phyloP scores from a whole-genome alignment of 2,797 vertebrate genomes.

The Gallinago solitaria region DNA sequence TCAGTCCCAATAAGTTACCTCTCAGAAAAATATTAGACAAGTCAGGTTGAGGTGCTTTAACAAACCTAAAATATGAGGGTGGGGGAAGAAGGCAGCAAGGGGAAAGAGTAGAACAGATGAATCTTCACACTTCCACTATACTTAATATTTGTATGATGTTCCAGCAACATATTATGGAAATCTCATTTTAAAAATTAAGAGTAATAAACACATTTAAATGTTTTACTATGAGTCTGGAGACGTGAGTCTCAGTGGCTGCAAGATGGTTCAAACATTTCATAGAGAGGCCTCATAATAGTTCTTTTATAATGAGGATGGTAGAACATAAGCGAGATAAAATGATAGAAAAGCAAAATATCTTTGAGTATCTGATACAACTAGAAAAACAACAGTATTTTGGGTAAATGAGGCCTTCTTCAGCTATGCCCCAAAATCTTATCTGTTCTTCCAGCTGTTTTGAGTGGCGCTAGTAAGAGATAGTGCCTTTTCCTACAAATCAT shows the following conservation, averaged over 20 bases:
- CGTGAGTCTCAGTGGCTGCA: not conserved
- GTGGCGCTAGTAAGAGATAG: not conserved
- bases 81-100: not conserved
- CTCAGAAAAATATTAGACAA: not conserved
- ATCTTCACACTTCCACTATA: not conserved
- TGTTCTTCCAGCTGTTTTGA: not conserved
- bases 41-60: not conserved
- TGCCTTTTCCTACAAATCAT: not conserved
- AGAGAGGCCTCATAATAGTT: not conserved
- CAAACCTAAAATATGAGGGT: not conserved
- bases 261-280: not conserved
- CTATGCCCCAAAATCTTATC: not conserved
- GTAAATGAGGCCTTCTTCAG: not conserved
- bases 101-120: not conserved
- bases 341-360: not conserved
- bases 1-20: not conserved
- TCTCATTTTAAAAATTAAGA: not conserved
- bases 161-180: not conserved
- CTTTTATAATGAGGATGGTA: not conserved
- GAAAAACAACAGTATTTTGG: not conserved
- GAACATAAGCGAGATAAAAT: not conserved
- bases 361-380: not conserved
- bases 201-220: not conserved
- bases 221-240: not conserved
- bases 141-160: not conserved